Evolutionary conservation across 2,888 invertebrate genomes (phyloP).

Genomic region (Drosophila emarginata): DNA sequence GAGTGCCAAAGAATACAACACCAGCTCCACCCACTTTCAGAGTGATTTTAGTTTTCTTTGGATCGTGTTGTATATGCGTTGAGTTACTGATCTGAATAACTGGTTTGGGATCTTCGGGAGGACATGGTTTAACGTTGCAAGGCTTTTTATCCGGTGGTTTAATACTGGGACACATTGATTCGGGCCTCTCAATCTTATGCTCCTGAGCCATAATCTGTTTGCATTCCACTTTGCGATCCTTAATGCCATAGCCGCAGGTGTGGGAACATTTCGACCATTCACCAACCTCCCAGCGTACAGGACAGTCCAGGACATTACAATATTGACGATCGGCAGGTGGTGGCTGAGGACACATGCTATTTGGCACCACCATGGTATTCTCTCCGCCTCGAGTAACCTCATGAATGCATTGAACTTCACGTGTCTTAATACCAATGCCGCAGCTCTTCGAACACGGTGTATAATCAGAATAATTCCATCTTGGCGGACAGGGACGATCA

Average conservation of each 20-base stretch:
- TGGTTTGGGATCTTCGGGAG: conserved; percentile 87
- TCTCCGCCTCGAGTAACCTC: conserved; percentile 92
- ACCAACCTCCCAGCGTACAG: conserved; percentile 93
- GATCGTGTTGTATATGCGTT: conserved; percentile 92
- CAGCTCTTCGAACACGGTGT: conserved; percentile 95
- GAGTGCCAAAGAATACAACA: conserved; percentile 94
- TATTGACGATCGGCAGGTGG: conserved; percentile 94
- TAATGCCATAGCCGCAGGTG: conserved; percentile 95
- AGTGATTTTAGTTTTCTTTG: conserved; percentile 90
- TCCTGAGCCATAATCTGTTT: conserved; percentile 97
- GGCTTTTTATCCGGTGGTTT: conserved; percentile 90
- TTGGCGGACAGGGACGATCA: conserved; percentile 96
- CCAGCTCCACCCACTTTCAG: conserved; percentile 95
- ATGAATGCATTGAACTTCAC: conserved; percentile 86
- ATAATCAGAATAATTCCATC: conserved; percentile 96
- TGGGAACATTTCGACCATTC: conserved; percentile 96
- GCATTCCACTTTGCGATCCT: conserved; percentile 92
- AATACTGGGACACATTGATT: conserved; percentile 89
- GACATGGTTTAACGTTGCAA: conserved; percentile 92
- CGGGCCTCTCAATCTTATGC: conserved; percentile 91
- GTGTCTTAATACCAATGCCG: conserved; percentile 95
- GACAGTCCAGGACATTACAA: conserved; percentile 96
- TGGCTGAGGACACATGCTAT: conserved; percentile 94
- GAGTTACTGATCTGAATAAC: conserved; percentile 91
- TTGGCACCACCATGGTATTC: conserved; percentile 95